Conservation (phyloP, 2,888 invertebrate genomes). For the Drosophila stalkeri region DNA sequence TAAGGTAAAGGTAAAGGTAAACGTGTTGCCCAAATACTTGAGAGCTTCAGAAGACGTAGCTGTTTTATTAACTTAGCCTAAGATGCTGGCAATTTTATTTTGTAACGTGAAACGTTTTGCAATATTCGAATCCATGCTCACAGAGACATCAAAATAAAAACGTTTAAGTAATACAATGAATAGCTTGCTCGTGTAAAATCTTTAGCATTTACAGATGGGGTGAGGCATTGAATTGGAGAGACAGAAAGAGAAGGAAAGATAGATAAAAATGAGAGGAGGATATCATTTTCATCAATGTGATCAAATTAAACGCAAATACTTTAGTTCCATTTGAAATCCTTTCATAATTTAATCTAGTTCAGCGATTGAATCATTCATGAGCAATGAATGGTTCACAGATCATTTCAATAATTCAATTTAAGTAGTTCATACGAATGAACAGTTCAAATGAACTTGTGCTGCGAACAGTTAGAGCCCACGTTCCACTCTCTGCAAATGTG, state of each 20-base stretch:
- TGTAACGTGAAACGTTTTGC: slow-evolving; percentile 5
- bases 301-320: too few species aligned
- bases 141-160: not conserved
- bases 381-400: not conserved
- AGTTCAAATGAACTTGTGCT: not conserved
- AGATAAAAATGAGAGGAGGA: too few species aligned
- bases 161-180: not conserved
- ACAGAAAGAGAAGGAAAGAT: not conserved
- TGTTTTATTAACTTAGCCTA: slow-evolving; percentile 2
- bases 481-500: slow-evolving; percentile 2
- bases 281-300: too few species aligned
- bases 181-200: not conserved
- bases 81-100: slow-evolving; percentile 8
- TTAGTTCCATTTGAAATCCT: too few species aligned
- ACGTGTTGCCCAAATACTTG: slow-evolving; percentile 10
- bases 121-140: not conserved
- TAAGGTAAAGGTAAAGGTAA: not conserved
- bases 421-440: not conserved
- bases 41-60: not conserved
- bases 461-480: not conserved
- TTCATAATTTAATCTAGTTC: too few species aligned
- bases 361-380: not conserved
- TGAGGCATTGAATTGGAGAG: not conserved
- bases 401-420: not conserved
- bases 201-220: not conserved